phyloP scores from a whole-genome alignment of 2,888 invertebrate species.

The Ichneumon xanthorius region DNA sequence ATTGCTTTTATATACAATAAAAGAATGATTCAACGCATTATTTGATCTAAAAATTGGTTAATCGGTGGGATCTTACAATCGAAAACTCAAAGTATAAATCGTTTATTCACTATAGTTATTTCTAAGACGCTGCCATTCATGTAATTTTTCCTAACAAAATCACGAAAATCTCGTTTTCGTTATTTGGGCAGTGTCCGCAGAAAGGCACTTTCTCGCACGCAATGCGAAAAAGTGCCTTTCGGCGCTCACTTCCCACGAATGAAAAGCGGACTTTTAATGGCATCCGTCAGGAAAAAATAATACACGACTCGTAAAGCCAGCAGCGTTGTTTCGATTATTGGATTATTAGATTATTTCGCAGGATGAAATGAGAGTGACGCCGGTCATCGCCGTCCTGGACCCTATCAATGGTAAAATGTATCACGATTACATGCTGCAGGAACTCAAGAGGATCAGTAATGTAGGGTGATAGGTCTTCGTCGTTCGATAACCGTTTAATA shows the following conservation, averaged over 20 bases:
- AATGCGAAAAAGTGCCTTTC: no score
- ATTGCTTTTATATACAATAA: conserved; percentile 20
- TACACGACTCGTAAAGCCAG: conserved; percentile 66
- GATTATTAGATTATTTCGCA: conserved; percentile 82
- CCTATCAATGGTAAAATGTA: conserved; percentile 92
- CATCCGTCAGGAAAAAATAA: conserved; percentile 71
- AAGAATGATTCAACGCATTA: not conserved
- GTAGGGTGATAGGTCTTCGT: conserved; percentile 16
- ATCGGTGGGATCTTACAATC: conserved; percentile 18
- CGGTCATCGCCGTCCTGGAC: conserved; percentile 89
- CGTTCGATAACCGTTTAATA: not conserved
- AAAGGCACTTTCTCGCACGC: no score
- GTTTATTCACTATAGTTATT: conserved; percentile 76
- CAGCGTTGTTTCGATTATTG: no score
- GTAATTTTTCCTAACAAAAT: no score
- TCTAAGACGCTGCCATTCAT: no score
- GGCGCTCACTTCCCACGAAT: no score
- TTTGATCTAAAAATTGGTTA: not conserved
- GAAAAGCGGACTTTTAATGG: no score
- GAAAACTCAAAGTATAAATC: conserved; percentile 73
- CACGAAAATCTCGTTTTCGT: no score
- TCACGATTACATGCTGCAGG: conserved; percentile 89
- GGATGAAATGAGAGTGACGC: conserved; percentile 94
- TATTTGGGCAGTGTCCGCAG: no score
- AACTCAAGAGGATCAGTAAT: conserved; percentile 86